Base-by-base conservation (phyloP, 2,888 invertebrate species). In the Sisyra nigra region DNA sequence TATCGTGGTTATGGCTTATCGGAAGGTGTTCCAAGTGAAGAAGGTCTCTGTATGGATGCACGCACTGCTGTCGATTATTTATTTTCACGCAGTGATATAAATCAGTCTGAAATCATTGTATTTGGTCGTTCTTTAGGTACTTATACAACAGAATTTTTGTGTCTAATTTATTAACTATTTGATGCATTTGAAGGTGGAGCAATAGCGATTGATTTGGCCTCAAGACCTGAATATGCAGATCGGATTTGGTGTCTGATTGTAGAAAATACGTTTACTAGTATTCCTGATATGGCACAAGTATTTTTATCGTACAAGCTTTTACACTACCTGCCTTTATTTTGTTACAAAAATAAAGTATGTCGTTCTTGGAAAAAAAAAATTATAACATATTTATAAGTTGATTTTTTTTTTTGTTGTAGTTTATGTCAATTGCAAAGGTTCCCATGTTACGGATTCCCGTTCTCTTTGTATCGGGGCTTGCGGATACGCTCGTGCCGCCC, bases 1-100 rank as follows among this genome's bases (percentile, higher is more conserved):
- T 96, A 94, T 57, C 72, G 94, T 52, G 96, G 94, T 0, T 96
- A 91, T 66, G 94, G 96, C 1, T 68, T 87, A 17, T 94, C 93
- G 5, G 81, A 87, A 53, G 94, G 94, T 0, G 67, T 72, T 10
- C 91, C 93, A 0, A 81, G 82, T 2, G 94, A 96, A 62, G 72
- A 73, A 51, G 93, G 94, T 3, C 63, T 96, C 2, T 86, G 85
- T 54, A 70, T 74, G 57, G 96, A 96, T 68, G 91, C 89, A 2
- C 76, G 81, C 57, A 78, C 89, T 41, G 87, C 86, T 13, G 68
- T 94, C 49, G 84, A 92, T 55, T 93, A 86, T 66, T 66, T 93
- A 18, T 69, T 76, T 54, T 74, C 80, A 42, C 71, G 92, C 47
- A 74, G 72, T 51, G 92, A 93, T 62, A 73, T 96, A 50, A 86